Percentiles rank a stretch among this genome's conserved stretches.
phyloP scores from a whole-genome alignment of 2,113 vertebrate genomes.

The Microtus pennsylvanicus region DNA sequence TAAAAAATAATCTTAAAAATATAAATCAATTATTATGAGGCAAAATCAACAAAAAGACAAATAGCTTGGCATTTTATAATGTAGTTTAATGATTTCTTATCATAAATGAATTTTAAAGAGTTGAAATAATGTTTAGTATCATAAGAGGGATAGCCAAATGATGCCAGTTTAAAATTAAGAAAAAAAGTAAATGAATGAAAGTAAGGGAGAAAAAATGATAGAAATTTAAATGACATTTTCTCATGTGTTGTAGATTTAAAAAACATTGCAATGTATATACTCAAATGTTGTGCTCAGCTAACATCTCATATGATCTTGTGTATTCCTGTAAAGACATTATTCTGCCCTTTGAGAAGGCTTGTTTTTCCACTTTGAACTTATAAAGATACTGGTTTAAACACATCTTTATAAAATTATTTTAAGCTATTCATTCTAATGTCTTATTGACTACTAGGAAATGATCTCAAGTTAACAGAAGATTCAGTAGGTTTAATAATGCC shows the following conservation, averaged over 20 bases:
- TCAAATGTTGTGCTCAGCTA: neutral
- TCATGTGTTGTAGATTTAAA: neutral
- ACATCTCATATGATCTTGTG: neutral
- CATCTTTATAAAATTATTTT: neutral
- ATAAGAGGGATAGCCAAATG: neutral
- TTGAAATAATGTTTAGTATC: slow-evolving; percentile 25
- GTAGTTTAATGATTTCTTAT: slow-evolving; percentile 9
- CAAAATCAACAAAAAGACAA: neutral
- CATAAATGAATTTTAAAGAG: neutral
- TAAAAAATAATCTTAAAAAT: neutral
- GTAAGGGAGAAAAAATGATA: neutral
- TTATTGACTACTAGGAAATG: neutral
- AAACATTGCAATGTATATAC: neutral
- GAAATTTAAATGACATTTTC: neutral
- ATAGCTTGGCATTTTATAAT: neutral
- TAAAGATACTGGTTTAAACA: neutral
- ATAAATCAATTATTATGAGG: neutral
- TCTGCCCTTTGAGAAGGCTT: neutral
- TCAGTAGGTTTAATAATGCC: neutral
- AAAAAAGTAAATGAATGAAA: neutral
- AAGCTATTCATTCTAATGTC: neutral
- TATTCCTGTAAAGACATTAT: neutral
- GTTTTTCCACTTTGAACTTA: neutral
- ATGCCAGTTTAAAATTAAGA: neutral
- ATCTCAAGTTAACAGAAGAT: slow-evolving; percentile 4